These are phyloP conservation scores for Thunnus thynnus DNA, from an alignment of 2,113 vertebrate genomes.

Conservation along the genomic window DNA sequence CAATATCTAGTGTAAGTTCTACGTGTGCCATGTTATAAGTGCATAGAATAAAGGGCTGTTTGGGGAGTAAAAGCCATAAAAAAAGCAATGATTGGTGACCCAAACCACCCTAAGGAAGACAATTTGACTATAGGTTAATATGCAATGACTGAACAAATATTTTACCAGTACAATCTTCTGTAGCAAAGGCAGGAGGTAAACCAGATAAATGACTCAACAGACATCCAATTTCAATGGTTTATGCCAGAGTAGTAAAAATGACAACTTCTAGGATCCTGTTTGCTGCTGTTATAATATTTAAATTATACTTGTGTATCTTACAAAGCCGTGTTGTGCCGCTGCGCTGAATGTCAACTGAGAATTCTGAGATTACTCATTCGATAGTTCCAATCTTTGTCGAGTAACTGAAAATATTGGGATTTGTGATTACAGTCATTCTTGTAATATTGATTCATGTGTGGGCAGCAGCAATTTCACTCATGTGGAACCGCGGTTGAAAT, in stretches of 20 bases:
- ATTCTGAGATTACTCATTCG: constrained; percentile 45
- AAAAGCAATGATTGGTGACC: constrained; percentile 17
- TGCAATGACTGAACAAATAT: constrained; percentile 58
- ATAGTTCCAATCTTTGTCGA: constrained; percentile 55
- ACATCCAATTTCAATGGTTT: constrained; percentile 74
- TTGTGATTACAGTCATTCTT: constrained; percentile 68
- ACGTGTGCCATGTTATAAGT: neutral
- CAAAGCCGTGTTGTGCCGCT: constrained; percentile 20
- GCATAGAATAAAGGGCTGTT: constrained; percentile 16
- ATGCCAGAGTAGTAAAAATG: constrained; percentile 70
- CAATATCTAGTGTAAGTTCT: neutral
- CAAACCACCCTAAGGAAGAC: constrained; percentile 16
- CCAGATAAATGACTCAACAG: constrained; percentile 66
- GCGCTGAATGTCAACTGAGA: constrained; percentile 31
- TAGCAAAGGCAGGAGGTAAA: constrained; percentile 48
- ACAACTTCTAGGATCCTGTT: constrained; percentile 53
- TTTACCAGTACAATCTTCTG: constrained; percentile 34
- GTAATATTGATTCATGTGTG: constrained; percentile 62
- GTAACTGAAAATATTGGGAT: constrained; percentile 61
- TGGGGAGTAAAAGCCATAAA: neutral
- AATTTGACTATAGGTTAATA: constrained; percentile 52
- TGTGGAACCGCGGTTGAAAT: constrained; percentile 65
- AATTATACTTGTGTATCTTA: constrained; percentile 53
- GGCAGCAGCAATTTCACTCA: constrained; percentile 50
- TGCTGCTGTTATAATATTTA: constrained; percentile 46